A percentile compares a stretch with the other conserved stretches of the same genome.
phyloP scores from a whole-genome alignment of 1,140 invertebrate species.

The Planococcus citri region DNA sequence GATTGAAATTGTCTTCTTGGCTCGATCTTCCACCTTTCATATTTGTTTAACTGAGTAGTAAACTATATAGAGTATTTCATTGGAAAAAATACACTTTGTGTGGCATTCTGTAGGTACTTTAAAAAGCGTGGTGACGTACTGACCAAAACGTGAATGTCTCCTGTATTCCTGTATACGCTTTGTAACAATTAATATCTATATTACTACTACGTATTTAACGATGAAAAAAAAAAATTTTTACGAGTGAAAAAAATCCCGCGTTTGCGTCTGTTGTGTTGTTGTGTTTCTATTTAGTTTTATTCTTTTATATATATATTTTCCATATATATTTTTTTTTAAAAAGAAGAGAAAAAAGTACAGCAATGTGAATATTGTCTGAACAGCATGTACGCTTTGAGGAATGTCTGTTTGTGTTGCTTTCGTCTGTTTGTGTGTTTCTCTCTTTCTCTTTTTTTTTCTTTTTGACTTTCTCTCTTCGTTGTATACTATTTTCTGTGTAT shows the following conservation, averaged over 20 bases:
- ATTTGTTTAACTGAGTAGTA: neutral
- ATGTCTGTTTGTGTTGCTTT: conserved; percentile 3
- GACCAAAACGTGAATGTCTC: conserved; percentile 15
- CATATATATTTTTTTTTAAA: neutral
- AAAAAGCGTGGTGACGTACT: conserved; percentile 19
- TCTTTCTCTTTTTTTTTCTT: neutral
- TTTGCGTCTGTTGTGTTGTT: neutral
- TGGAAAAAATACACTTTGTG: conserved; percentile 7
- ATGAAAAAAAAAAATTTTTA: too few species aligned
- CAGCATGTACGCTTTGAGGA: conserved; percentile 2
- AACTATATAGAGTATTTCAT: neutral
- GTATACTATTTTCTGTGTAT: too few species aligned
- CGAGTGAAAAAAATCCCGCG: neutral
- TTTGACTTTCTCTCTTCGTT: too few species aligned
- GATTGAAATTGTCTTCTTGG: conserved; percentile 6
- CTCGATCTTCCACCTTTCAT: neutral
- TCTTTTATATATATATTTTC: too few species aligned
- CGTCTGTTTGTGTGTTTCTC: neutral
- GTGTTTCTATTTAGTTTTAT: neutral
- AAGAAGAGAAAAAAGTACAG: neutral
- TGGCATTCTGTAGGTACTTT: conserved; percentile 1
- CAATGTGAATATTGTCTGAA: neutral
- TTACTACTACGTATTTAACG: too few species aligned
- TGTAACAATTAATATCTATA: too few species aligned
- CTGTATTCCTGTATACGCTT: neutral